Percentiles rank a stretch among this genome's conserved stretches.
phyloP scores from a whole-genome alignment of 2,888 invertebrate genomes.

The Lagria hirta region DNA sequence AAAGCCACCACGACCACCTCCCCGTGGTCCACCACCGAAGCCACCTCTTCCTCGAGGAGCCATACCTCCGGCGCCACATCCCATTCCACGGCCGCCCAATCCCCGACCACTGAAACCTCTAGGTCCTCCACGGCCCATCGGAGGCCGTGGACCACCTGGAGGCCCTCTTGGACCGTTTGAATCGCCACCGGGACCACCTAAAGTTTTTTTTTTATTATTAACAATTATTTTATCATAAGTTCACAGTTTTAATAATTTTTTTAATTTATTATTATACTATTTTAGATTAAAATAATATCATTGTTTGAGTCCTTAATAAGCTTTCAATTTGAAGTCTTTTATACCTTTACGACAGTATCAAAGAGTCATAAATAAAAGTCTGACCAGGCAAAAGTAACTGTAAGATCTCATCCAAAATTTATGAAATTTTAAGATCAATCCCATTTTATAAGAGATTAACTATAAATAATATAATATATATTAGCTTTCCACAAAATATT shows the following conservation, averaged over 20 bases:
- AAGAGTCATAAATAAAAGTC: too few species aligned
- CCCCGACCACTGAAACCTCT: slow-evolving; percentile 35
- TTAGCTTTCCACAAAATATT: too few species aligned
- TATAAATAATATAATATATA: too few species aligned
- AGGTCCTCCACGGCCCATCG: slow-evolving; percentile 36
- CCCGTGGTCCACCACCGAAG: too few species aligned
- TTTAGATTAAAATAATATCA: not conserved
- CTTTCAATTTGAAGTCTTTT: too few species aligned
- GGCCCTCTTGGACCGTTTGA: slow-evolving; percentile 15
- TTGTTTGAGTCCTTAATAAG: too few species aligned
- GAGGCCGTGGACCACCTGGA: slow-evolving; percentile 32
- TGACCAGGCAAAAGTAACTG: too few species aligned
- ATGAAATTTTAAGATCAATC: too few species aligned
- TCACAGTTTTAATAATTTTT: not conserved
- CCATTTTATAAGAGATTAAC: too few species aligned
- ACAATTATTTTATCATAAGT: slow-evolving; percentile 2
- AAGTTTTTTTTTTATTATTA: slow-evolving; percentile 20
- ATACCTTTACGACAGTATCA: too few species aligned
- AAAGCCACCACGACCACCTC: too few species aligned
- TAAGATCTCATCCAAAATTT: too few species aligned
- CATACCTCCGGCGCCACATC: slow-evolving; percentile 30
- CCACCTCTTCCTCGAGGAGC: slow-evolving; percentile 32
- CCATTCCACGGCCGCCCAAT: slow-evolving; percentile 30
- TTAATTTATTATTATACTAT: not conserved
- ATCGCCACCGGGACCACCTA: slow-evolving; percentile 26